These are phyloP conservation scores for Ctenosaura bakeri DNA, from an alignment of 2,797 vertebrate species.

Conservation along the genomic window DNA sequence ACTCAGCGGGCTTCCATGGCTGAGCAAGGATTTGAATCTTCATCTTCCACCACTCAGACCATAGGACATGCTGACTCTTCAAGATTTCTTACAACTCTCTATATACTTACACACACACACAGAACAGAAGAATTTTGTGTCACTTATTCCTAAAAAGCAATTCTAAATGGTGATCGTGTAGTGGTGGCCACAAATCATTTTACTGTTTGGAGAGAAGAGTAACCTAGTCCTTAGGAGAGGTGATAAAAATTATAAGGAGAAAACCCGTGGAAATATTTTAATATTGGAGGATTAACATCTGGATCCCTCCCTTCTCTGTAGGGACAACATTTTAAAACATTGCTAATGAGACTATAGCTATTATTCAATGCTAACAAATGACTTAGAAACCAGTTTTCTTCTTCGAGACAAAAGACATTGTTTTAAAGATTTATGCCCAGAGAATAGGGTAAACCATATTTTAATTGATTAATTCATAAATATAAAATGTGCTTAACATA, in stretches of 20 bases:
- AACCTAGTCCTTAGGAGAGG: neutral
- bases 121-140: neutral
- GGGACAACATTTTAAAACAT: neutral
- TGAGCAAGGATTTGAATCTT: too few relatives aligned
- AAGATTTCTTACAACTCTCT: neutral
- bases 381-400: neutral
- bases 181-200: neutral
- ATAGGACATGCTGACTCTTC: too few relatives aligned
- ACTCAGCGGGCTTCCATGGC: too few relatives aligned
- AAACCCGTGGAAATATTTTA: neutral
- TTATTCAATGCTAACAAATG: slow-evolving; percentile 3
- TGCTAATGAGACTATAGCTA: neutral
- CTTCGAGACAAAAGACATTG: neutral
- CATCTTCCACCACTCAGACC: too few relatives aligned
- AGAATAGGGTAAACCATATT: neutral
- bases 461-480: slow-evolving; percentile 14
- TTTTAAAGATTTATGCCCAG: slow-evolving; percentile 13
- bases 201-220: neutral
- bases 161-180: too few relatives aligned
- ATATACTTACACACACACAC: too few relatives aligned
- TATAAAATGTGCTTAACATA: neutral
- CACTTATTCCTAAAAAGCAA: neutral
- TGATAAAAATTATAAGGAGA: neutral
- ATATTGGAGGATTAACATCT: neutral
- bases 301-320: too few relatives aligned